Evolutionary conservation across 2,888 invertebrate genomes (phyloP), one percentile per base, ranked within the genome.

Genomic region (Mechanitis messenoides): DNA sequence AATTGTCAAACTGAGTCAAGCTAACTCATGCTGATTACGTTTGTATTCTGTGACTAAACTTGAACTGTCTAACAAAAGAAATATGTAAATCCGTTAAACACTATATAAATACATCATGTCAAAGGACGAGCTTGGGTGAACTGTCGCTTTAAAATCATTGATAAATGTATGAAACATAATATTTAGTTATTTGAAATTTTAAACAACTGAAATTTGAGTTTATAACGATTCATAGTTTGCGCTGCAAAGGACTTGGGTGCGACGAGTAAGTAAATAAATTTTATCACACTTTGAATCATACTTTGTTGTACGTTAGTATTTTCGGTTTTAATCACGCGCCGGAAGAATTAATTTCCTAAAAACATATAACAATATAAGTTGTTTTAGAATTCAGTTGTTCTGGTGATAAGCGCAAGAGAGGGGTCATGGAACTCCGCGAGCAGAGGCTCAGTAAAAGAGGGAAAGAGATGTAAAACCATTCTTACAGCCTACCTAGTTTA

Each of bases 381-480:
- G 68, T 81, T 81, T 75, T 69, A 71, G 64, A 71, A 67, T 67
- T 70, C 59, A 73, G 71, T 72, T 69, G 64, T 68, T 65, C 68
- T 68, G 69, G 76, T 85, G 87, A 87, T 87, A 87, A 87, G 85
- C 85, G 81, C 81, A 79, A 74, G 81, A 83, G 84, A 77, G 80
- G 81, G 87, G 85, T 87, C 87, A 86, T 78, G 71, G 86, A 87
- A 86, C 87, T 84, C 80, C 80, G 79, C 76, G 80, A 80, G 74
- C 79, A 79, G 72, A 68, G 74, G 73, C 69, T 72, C 67, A 67
- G 74, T 58, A 67, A 68, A 64, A 68, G 68, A 67, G 69, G 50
- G 71, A 71, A 68, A 71, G 70, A 70, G 72, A 73, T 68, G 70
- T 68, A 69, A 65, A 53, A 67, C 59, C 68, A 67, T 66, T 65